phyloP scores from a whole-genome alignment of 2,888 invertebrate genomes.

The Leptinotarsa peninsularis region DNA sequence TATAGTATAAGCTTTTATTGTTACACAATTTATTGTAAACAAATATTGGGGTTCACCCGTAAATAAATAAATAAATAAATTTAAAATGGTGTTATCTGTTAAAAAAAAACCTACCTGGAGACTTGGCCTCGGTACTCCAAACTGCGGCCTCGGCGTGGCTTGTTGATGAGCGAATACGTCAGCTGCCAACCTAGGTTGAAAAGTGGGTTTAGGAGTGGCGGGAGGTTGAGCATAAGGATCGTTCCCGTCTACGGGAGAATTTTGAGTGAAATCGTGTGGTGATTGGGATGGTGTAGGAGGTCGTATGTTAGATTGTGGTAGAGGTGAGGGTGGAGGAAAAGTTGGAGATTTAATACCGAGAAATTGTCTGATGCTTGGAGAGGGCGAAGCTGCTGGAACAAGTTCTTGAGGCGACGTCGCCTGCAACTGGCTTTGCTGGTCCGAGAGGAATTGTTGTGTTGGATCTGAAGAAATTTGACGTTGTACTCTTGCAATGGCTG shows the following conservation, averaged over 20 bases:
- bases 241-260: constrained; percentile 58
- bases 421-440: constrained; percentile 59
- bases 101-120: constrained; percentile 45
- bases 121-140: constrained; percentile 59
- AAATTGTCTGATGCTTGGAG: constrained; percentile 59
- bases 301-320: constrained; percentile 53
- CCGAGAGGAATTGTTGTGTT: constrained; percentile 56
- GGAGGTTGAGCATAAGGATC: constrained; percentile 70
- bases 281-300: constrained; percentile 57
- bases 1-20: too few species aligned
- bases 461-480: constrained; percentile 67
- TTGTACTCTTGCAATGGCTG: constrained; percentile 72
- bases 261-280: constrained; percentile 52
- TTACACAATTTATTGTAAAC: too few species aligned
- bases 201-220: constrained; percentile 67
- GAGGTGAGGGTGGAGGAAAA: constrained; percentile 53
- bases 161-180: constrained; percentile 70
- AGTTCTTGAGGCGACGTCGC: constrained; percentile 57
- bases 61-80: background rate
- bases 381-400: constrained; percentile 59
- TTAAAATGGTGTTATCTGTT: background rate
- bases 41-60: too few species aligned
- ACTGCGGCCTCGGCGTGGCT: constrained; percentile 69
- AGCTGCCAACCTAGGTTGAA: constrained; percentile 53
- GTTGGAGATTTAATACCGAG: constrained; percentile 61